A percentile compares a stretch with the other conserved stretches of the same genome.
phyloP scores from a whole-genome alignment of 1,140 invertebrate genomes.

The Gonatopus flavifemur region DNA sequence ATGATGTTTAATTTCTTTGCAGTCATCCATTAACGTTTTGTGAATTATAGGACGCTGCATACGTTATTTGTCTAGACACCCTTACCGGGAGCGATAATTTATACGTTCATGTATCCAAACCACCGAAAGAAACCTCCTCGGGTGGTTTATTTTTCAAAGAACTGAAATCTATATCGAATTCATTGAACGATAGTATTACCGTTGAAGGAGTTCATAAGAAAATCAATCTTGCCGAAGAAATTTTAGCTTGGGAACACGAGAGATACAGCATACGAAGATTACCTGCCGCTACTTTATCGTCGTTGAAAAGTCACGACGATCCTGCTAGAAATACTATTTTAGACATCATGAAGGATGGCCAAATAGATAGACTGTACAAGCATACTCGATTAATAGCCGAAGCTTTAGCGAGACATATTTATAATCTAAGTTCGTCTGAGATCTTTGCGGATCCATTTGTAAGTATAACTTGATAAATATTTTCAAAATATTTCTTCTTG shows the following conservation, averaged over 20 bases:
- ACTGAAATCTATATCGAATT: slow-evolving; percentile 62
- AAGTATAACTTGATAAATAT: slow-evolving; percentile 19
- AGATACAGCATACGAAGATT: slow-evolving; percentile 89
- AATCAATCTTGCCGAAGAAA: slow-evolving; percentile 94
- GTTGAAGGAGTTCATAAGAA: slow-evolving; percentile 92
- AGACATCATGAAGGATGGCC: slow-evolving; percentile 62
- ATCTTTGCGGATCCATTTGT: slow-evolving; percentile 74
- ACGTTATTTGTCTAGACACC: slow-evolving; percentile 91
- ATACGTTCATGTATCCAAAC: slow-evolving; percentile 94
- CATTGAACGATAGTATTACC: slow-evolving; percentile 54
- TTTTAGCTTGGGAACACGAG: slow-evolving; percentile 96
- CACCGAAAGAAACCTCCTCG: slow-evolving; percentile 83
- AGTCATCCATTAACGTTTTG: slow-evolving; percentile 8
- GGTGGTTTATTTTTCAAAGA: slow-evolving; percentile 73
- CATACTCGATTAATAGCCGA: slow-evolving; percentile 82
- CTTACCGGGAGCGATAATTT: slow-evolving; percentile 65
- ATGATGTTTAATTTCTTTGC: slow-evolving; percentile 5
- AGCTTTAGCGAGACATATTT: slow-evolving; percentile 81
- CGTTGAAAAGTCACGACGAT: slow-evolving; percentile 68
- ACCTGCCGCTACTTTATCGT: slow-evolving; percentile 89
- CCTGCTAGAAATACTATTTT: slow-evolving; percentile 65
- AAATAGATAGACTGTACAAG: slow-evolving; percentile 64
- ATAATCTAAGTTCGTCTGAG: slow-evolving; percentile 73
- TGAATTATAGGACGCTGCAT: slow-evolving; percentile 79
- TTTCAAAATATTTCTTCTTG: slow-evolving; percentile 9